Evolutionary conservation across 1,140 invertebrate species (phyloP).

Genomic region (Himalopsyche phryganea): DNA sequence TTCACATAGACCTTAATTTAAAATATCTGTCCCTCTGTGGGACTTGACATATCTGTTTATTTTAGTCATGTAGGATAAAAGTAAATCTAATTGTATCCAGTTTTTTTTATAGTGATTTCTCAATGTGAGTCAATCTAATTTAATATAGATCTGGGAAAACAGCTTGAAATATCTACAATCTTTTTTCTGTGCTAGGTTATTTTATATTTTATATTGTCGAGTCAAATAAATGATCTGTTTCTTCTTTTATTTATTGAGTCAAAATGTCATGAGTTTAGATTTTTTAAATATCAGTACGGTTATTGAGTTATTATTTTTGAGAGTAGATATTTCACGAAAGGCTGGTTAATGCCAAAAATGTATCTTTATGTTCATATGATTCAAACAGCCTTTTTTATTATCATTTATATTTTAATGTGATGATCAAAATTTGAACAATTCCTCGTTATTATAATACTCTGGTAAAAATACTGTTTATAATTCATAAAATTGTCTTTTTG

Average conservation of each 20-base stretch:
- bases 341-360: constrained; percentile 28
- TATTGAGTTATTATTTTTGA: constrained; percentile 4
- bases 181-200: no score
- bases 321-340: constrained; percentile 15
- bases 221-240: no score
- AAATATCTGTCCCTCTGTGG: constrained; percentile 33
- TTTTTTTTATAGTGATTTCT: constrained; percentile 31
- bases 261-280: no score
- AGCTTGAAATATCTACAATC: constrained; percentile 12
- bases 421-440: constrained; percentile 28
- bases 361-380: constrained; percentile 8
- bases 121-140: constrained; percentile 34
- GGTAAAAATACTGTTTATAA: constrained; percentile 22
- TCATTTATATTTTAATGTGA: constrained; percentile 20
- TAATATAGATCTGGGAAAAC: constrained; percentile 25
- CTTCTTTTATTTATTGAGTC: no score
- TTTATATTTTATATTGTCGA: no score
- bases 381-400: constrained; percentile 6
- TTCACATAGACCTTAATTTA: constrained; percentile 33
- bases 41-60: constrained; percentile 34
- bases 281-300: no score
- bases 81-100: constrained; percentile 32
- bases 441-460: constrained; percentile 22
- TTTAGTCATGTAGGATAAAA: constrained; percentile 33
- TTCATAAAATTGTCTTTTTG: constrained; percentile 30